Evolutionary conservation across 2,888 invertebrate species (phyloP).

Genomic region (Synergus japonicus): DNA sequence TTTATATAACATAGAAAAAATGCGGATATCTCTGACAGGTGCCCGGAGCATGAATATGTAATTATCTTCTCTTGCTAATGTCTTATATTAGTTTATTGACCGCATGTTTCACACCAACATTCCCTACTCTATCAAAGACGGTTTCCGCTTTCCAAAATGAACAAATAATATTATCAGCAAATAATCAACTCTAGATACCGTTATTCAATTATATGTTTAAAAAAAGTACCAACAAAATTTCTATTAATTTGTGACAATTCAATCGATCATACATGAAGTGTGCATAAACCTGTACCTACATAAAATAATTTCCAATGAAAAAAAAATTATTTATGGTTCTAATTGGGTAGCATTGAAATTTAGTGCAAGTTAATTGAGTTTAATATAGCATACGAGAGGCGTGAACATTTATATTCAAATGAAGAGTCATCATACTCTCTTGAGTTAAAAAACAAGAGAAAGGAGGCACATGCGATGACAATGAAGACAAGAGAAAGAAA

Average conservation of each 20-base stretch:
- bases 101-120: background rate
- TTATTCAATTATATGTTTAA: too few species aligned
- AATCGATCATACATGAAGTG: too few species aligned
- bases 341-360: background rate
- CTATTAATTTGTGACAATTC: too few species aligned
- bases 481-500: background rate
- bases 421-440: background rate
- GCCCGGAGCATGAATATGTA: background rate
- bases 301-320: background rate
- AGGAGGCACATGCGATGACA: background rate
- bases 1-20: slow-evolving; percentile 16
- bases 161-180: too few species aligned
- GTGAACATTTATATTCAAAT: background rate
- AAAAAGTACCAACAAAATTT: too few species aligned
- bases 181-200: too few species aligned
- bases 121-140: background rate
- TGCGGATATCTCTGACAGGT: slow-evolving; percentile 13
- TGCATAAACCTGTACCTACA: too few species aligned
- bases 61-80: background rate
- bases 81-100: slow-evolving; percentile 22
- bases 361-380: background rate
- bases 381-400: background rate
- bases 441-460: background rate
- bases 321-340: background rate
- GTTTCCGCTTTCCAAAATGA: background rate